Percentiles rank a stretch among this genome's conserved stretches.
phyloP scores from a whole-genome alignment of 2,888 invertebrate genomes.

The Drosophila kuntzei region DNA sequence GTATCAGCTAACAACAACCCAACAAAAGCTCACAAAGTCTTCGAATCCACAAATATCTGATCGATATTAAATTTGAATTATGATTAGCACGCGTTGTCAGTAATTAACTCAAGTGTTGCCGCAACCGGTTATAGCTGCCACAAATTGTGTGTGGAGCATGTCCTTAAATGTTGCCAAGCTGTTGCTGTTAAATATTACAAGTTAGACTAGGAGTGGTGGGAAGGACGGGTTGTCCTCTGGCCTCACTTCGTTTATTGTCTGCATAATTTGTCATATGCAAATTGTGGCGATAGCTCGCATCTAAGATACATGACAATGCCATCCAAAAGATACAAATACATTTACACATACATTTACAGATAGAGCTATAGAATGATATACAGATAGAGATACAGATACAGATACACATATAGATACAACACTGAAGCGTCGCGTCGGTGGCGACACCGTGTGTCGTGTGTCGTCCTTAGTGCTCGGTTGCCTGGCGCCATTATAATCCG shows the following conservation, averaged over 20 bases:
- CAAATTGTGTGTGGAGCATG: conserved; percentile 21
- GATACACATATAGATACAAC: too few relatives aligned
- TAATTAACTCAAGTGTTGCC: conserved; percentile 53
- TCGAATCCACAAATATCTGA: conserved; percentile 1
- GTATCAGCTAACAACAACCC: conserved; percentile 19
- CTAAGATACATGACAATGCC: conserved; percentile 28
- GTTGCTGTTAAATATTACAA: conserved; percentile 16
- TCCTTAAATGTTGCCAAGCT: conserved; percentile 40
- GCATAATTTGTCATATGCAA: conserved; percentile 73
- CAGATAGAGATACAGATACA: conserved; percentile 20
- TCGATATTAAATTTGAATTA: conserved; percentile 61
- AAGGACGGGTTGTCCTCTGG: neutral
- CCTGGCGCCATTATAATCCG: conserved; percentile 68
- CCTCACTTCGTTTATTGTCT: conserved; percentile 37
- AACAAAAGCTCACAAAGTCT: conserved; percentile 2
- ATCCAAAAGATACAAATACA: conserved; percentile 21
- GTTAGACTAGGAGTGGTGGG: neutral
- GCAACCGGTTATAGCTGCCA: conserved; percentile 9
- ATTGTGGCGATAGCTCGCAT: conserved; percentile 40
- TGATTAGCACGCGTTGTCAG: conserved; percentile 34
- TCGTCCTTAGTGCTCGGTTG: conserved; percentile 40
- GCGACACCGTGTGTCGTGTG: conserved; percentile 15
- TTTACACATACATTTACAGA: conserved; percentile 7
- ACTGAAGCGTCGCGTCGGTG: conserved; percentile 38
- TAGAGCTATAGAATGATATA: neutral